These are phyloP conservation scores for Phrynosoma blainvillii DNA, from an alignment of 2,113 vertebrate species.

Conservation along the genomic window DNA sequence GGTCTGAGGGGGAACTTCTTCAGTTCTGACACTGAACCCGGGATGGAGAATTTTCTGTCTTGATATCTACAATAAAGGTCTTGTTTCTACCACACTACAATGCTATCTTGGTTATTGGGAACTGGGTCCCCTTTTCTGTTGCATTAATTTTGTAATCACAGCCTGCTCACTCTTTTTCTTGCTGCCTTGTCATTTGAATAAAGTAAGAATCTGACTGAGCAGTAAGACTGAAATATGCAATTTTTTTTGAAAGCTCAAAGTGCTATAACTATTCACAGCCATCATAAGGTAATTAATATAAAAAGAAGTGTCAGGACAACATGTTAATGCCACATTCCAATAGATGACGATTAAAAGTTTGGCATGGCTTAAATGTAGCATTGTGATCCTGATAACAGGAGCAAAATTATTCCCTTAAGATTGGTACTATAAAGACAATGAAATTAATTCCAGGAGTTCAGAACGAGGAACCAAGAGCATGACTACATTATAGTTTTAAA, in stretches of 20 bases:
- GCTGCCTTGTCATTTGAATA: not conserved
- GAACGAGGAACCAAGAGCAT: slow-evolving; percentile 16
- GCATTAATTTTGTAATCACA: not conserved
- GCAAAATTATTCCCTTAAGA: slow-evolving; percentile 15
- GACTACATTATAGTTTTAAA: slow-evolving; percentile 18
- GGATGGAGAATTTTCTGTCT: too few species aligned
- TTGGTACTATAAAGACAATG: not conserved
- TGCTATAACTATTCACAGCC: not conserved
- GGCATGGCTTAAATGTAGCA: not conserved
- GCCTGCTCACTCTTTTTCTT: not conserved
- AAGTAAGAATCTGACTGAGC: not conserved
- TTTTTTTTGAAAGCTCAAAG: not conserved
- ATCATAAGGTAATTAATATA: slow-evolving; percentile 9
- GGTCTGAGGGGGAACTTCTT: too few species aligned
- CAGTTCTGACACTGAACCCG: too few species aligned
- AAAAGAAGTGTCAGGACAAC: not conserved
- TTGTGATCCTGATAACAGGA: slow-evolving; percentile 8
- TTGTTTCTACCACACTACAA: too few species aligned
- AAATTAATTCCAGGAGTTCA: slow-evolving; percentile 29
- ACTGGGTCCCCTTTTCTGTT: not conserved
- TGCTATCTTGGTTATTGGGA: too few species aligned
- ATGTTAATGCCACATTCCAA: not conserved
- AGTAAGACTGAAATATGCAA: not conserved
- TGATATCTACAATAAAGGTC: too few species aligned
- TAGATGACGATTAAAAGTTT: not conserved